A percentile compares a stretch with the other conserved stretches of the same genome.
phyloP scores from a whole-genome alignment of 2,113 vertebrate species.

The Chroicocephalus ridibundus region DNA sequence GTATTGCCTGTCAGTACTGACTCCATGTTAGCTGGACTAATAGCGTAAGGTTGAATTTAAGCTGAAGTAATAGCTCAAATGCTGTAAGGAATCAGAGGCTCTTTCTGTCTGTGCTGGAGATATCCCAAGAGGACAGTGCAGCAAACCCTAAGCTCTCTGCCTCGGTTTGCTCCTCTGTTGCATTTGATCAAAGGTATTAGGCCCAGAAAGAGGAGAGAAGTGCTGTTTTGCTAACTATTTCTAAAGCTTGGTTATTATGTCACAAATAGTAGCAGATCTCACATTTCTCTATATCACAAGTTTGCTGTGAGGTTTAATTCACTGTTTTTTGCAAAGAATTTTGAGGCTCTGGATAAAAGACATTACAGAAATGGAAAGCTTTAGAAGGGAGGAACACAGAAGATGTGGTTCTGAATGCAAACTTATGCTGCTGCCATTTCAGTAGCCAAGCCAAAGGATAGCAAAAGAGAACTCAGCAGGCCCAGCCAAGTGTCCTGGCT shows the following conservation, averaged over 20 bases:
- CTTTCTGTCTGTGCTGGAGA: neutral
- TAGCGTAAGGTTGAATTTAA: neutral
- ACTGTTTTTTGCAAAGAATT: neutral
- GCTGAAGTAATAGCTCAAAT: neutral
- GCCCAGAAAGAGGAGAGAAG: neutral
- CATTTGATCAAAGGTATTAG: neutral
- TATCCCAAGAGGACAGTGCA: neutral
- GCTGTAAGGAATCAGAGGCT: neutral
- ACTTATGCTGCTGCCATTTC: neutral
- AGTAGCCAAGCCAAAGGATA: neutral
- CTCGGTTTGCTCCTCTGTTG: neutral
- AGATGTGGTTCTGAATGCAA: neutral
- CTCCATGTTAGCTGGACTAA: neutral
- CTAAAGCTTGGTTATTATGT: neutral
- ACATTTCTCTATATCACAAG: neutral
- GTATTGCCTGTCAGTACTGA: neutral
- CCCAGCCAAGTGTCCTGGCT: neutral
- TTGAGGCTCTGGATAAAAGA: neutral
- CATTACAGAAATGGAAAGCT: neutral
- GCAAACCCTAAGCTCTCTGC: neutral
- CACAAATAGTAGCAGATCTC: neutral
- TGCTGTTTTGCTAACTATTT: neutral
- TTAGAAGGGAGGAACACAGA: neutral
- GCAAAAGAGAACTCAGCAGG: neutral
- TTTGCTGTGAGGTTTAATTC: neutral